Evolutionary conservation across 2,888 invertebrate genomes (phyloP).

Genomic region (Tetranychus piercei): DNA sequence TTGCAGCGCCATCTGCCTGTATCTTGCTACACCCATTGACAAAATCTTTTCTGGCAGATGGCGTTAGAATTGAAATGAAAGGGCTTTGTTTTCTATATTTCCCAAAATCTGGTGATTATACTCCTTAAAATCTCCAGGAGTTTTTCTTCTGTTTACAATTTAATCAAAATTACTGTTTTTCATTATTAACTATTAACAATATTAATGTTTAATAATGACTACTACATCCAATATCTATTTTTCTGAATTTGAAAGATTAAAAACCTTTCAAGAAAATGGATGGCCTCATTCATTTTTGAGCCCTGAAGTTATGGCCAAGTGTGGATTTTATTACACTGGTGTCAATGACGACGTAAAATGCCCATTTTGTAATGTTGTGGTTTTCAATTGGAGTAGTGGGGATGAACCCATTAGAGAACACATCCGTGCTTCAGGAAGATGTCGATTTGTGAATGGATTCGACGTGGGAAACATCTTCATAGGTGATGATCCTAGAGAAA

Average conservation of each 20-base stretch:
- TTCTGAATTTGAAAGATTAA: not conserved
- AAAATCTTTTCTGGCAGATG: too few relatives aligned
- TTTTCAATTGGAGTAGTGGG: constrained; percentile 31
- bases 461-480: constrained; percentile 41
- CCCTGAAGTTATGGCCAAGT: not conserved
- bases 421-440: constrained; percentile 56
- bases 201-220: too few relatives aligned
- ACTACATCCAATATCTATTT: not conserved
- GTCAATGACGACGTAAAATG: not conserved
- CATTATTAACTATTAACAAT: too few relatives aligned
- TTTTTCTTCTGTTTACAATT: too few relatives aligned
- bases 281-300: not conserved
- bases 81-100: too few relatives aligned
- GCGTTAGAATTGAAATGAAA: too few relatives aligned
- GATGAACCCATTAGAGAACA: constrained; percentile 66
- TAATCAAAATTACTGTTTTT: too few relatives aligned
- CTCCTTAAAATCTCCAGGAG: too few relatives aligned
- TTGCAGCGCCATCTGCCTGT: too few relatives aligned
- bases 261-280: not conserved
- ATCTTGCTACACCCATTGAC: too few relatives aligned
- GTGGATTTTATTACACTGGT: not conserved
- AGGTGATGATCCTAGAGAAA: not conserved
- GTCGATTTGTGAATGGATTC: constrained; percentile 50
- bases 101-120: too few relatives aligned
- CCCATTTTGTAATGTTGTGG: not conserved